Evolutionary conservation across 2,888 invertebrate species (phyloP).

Genomic region (Eupelmus urozonus): DNA sequence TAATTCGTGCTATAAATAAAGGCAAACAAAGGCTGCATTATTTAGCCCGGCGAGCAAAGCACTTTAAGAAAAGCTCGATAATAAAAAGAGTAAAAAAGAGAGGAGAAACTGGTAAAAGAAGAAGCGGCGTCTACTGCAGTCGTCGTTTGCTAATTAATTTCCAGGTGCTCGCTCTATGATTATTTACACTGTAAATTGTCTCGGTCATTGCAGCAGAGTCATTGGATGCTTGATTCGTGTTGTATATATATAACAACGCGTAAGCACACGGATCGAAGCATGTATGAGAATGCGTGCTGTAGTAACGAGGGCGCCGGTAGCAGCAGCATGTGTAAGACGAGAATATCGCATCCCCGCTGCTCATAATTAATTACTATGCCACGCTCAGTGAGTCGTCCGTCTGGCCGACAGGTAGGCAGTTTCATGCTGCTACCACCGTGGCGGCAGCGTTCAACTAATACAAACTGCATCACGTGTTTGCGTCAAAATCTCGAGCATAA

Average conservation of each 20-base stretch:
- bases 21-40: background rate
- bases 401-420: conserved; percentile 69
- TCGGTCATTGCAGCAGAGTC: no score
- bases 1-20: conserved; percentile 39
- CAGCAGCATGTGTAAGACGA: conserved; percentile 63
- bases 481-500: conserved; percentile 58
- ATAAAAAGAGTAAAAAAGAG: background rate
- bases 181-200: background rate
- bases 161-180: background rate
- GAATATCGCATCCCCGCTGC: conserved; percentile 72
- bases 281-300: conserved; percentile 2
- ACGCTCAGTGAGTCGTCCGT: conserved; percentile 72
- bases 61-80: no score
- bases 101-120: background rate
- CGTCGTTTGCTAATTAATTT: conserved; percentile 29
- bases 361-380: conserved; percentile 74
- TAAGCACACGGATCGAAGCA: background rate
- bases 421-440: conserved; percentile 57
- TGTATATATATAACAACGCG: conserved; percentile 4
- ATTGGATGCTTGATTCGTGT: no score
- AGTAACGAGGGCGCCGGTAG: no score
- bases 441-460: conserved; percentile 59
- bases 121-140: no score
- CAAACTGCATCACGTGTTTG: conserved; percentile 65
- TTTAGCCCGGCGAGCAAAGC: no score